These are phyloP conservation scores for Dicrostonyx torquatus DNA, from an alignment of 2,797 vertebrate species.

Conservation along the genomic window DNA sequence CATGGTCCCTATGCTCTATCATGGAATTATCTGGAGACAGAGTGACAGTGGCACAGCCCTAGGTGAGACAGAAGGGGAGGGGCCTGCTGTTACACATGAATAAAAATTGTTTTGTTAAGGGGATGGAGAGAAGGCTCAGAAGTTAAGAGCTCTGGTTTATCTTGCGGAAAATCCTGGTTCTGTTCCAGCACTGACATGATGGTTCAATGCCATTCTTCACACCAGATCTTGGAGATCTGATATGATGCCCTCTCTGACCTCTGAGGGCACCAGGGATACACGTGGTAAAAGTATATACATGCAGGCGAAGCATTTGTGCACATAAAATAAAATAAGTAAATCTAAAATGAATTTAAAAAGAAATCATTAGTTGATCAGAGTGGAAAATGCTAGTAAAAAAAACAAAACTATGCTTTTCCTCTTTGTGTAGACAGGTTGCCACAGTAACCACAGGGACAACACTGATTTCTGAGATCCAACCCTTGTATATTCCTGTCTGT, in stretches of 20 bases:
- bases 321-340: not conserved
- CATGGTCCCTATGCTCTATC: not conserved
- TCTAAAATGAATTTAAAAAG: not conserved
- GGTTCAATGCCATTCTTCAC: not conserved
- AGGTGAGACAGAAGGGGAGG: not conserved
- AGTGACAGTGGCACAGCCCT: not conserved
- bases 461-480: not conserved
- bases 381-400: conserved; percentile 1
- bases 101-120: not conserved
- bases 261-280: not conserved
- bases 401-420: not conserved
- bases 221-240: not conserved
- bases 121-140: not conserved
- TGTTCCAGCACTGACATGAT: not conserved
- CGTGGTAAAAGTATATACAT: not conserved
- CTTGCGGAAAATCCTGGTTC: not conserved
- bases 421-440: not conserved
- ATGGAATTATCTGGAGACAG: not conserved
- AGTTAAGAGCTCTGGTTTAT: not conserved
- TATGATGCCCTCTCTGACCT: not conserved
- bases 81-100: not conserved
- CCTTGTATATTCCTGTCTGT: not conserved
- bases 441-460: not conserved
- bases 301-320: not conserved
- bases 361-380: not conserved